phyloP scores from a whole-genome alignment of 2,113 vertebrate genomes.

The Pipa parva region DNA sequence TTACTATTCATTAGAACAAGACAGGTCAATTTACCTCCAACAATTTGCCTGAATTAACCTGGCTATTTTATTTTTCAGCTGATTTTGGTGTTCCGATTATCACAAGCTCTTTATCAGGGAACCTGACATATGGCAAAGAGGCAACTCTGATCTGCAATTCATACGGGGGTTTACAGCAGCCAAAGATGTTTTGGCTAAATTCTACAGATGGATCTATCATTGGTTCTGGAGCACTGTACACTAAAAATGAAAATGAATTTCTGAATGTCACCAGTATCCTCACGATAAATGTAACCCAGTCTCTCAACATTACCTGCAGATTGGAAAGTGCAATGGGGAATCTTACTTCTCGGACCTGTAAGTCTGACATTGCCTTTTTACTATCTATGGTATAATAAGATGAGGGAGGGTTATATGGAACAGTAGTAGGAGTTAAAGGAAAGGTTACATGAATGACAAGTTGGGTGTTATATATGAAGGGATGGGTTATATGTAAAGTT shows the following conservation, averaged over 20 bases:
- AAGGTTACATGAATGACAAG: too few species aligned
- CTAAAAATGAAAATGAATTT: not conserved
- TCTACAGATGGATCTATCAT: not conserved
- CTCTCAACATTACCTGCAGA: constrained; percentile 1
- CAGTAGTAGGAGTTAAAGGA: too few species aligned
- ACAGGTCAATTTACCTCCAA: too few species aligned
- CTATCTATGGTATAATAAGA: too few species aligned
- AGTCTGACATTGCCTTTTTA: not conserved
- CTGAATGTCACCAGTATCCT: constrained; percentile 7
- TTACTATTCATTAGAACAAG: too few species aligned
- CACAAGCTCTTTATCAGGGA: not conserved
- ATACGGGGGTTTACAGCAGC: not conserved
- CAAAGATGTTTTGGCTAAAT: constrained; percentile 5
- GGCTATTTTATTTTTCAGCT: constrained; percentile 9
- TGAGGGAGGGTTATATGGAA: too few species aligned
- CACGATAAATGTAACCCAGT: constrained; percentile 7
- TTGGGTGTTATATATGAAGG: too few species aligned
- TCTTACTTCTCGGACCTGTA: not conserved
- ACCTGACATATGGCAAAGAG: not conserved
- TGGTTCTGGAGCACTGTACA: not conserved
- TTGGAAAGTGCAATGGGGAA: not conserved
- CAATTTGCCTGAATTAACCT: too few species aligned
- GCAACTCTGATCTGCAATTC: constrained; percentile 1
- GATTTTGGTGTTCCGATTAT: not conserved
- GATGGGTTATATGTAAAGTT: too few species aligned